Evolutionary conservation across 2,113 vertebrate species (phyloP), one percentile per base, ranked within the genome.

Genomic region (Etheostoma spectabile): DNA sequence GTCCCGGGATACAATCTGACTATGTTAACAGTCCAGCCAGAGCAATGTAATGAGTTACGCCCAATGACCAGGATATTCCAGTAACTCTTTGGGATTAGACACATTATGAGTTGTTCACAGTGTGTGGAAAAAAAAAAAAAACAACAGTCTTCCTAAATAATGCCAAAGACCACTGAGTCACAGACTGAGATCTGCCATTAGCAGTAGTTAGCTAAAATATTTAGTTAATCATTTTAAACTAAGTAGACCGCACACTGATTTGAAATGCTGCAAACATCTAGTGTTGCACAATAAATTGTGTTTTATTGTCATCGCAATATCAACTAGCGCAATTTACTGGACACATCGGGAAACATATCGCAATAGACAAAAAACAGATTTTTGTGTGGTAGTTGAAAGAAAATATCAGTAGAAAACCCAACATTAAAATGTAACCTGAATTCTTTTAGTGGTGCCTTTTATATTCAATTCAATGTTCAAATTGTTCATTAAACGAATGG

Each of bases 1-100:
- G 77, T 69, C 14, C 78, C 62, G 52, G 79, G 80, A 82, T 51
- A 71, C 81, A 69, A 76, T 79, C 46, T 81, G 82, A 82, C 35
- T 52, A 51, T 60, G 78, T 70, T 77, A 42, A 46, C 59, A 62
- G 21, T 18, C 53, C 77, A 80, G 75, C 22, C 83, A 24, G 14
- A 68, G 72, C 56, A 69, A 66, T 70, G 86, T 92, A 83, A 91
- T 80, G 74, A 86, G 92, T 91, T 90, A 89, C 93, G 7, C 92
- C 90, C 92, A 85, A 56, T 89, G 91, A 93, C 85, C 42, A 55
- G 64, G 30, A 82, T 89, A 49, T 93, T 94, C 90, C 91, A 77
- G 80, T 88, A 71, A 87, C 79, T 85, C 69, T 57, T 62, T 45
- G 67, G 78, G 81, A 82, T 82, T 72, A 68, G 35, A 74, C 63